phyloP scores from a whole-genome alignment of 2,888 invertebrate genomes.

The Drosophila merina region DNA sequence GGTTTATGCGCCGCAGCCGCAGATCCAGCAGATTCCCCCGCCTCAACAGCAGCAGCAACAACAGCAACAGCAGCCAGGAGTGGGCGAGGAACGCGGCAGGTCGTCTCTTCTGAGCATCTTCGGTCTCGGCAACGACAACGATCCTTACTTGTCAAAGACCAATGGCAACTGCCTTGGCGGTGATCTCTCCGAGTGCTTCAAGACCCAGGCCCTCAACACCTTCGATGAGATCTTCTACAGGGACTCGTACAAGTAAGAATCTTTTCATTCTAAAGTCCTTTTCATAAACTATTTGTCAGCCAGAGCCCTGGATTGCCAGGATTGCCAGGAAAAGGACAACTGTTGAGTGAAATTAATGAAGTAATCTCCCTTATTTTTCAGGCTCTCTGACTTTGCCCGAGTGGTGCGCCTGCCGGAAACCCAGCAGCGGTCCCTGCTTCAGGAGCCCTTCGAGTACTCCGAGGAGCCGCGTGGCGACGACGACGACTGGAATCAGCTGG shows the following conservation, averaged over 20 bases:
- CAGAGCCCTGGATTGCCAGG: not conserved
- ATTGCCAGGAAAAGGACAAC: not conserved
- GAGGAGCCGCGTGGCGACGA: constrained; percentile 89
- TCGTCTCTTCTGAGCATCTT: constrained; percentile 92
- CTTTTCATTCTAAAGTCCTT: not conserved
- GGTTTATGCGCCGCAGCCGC: constrained; percentile 65
- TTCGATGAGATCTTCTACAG: constrained; percentile 92
- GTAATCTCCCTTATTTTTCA: constrained; percentile 56
- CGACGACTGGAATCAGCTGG: constrained; percentile 91
- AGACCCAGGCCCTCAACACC: constrained; percentile 90
- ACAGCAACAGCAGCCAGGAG: constrained; percentile 59
- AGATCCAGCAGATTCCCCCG: constrained; percentile 61
- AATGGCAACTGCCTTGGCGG: constrained; percentile 91
- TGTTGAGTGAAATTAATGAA: constrained; percentile 4
- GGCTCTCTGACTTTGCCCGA: constrained; percentile 89
- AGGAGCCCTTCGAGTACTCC: constrained; percentile 90
- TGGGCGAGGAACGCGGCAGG: constrained; percentile 84
- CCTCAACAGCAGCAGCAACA: constrained; percentile 60
- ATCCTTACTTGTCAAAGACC: constrained; percentile 90
- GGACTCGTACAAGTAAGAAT: constrained; percentile 85
- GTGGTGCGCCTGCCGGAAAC: constrained; percentile 88
- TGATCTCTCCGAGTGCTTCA: constrained; percentile 93
- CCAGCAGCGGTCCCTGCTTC: constrained; percentile 88
- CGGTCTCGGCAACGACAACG: constrained; percentile 91
- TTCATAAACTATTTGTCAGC: not conserved